A percentile compares a stretch with the other conserved stretches of the same genome.
These are phyloP conservation scores for Scaptomyza tumidula DNA, from an alignment of 2,888 invertebrate genomes.

Conservation along the genomic window DNA sequence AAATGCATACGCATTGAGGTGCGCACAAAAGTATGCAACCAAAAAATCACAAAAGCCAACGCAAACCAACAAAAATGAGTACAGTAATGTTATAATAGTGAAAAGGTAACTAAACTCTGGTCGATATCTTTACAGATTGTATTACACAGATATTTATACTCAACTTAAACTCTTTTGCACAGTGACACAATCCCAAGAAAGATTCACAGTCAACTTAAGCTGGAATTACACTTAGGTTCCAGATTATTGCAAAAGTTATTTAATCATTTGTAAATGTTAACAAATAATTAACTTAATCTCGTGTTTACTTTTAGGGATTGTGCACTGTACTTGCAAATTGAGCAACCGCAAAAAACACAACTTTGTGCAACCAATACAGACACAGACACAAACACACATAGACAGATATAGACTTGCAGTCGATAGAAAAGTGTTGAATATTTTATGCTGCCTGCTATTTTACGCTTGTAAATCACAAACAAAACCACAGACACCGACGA, in stretches of 20 bases:
- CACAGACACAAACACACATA: conserved; percentile 18
- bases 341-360: conserved; percentile 50
- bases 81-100: not conserved
- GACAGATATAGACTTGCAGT: conserved; percentile 23
- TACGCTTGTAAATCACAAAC: conserved; percentile 76
- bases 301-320: not conserved
- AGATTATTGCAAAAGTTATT: no score
- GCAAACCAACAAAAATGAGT: conserved; percentile 47
- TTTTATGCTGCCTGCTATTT: conserved; percentile 73
- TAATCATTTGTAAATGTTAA: no score
- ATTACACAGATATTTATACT: no score
- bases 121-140: not conserved
- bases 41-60: conserved; percentile 21
- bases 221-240: no score
- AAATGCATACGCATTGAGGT: conserved; percentile 46
- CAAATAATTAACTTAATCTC: not conserved
- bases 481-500: conserved; percentile 65
- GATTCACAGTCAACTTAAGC: no score
- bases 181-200: no score
- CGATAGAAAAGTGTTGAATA: conserved; percentile 68
- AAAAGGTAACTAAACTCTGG: not conserved
- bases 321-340: conserved; percentile 34
- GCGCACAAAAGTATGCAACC: conserved; percentile 38
- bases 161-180: no score
- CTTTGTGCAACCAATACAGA: conserved; percentile 27